Percentiles rank a stretch among this genome's conserved stretches.
Conservation (phyloP, 2,113 vertebrate species). For the Varanus salvator region DNA sequence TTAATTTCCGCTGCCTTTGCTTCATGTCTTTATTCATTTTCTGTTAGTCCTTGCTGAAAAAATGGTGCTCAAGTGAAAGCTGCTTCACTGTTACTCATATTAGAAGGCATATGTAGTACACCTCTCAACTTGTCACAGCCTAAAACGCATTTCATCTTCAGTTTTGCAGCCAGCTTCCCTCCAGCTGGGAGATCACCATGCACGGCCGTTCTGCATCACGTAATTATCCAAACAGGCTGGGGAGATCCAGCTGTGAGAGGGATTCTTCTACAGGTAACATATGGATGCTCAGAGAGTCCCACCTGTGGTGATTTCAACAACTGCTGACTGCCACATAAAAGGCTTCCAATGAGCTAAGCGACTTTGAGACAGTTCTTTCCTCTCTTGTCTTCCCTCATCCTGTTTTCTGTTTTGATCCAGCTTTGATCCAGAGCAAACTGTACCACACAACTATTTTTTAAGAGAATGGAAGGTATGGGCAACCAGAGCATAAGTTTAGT, state of each 20-base stretch:
- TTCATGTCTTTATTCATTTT: not conserved
- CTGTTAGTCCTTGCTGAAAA: not conserved
- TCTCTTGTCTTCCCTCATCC: not conserved
- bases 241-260: conserved; percentile 27
- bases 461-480: not conserved
- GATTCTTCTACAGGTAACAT: conserved; percentile 47
- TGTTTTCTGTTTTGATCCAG: conserved; percentile 35
- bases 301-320: conserved; percentile 8
- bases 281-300: not conserved
- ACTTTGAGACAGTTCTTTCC: conserved; percentile 40
- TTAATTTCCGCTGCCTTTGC: not conserved
- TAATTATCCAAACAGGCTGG: conserved; percentile 38
- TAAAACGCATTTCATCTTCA: conserved; percentile 15
- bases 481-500: conserved; percentile 18
- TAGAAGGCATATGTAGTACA: conserved; percentile 9
- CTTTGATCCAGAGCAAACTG: conserved; percentile 30
- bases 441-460: not conserved
- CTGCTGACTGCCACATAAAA: conserved; percentile 38
- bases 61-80: not conserved
- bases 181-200: conserved; percentile 18
- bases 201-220: not conserved
- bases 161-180: not conserved
- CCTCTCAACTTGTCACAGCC: conserved; percentile 24
- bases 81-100: not conserved
- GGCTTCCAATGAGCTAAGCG: conserved; percentile 18